phyloP scores from a whole-genome alignment of 2,113 vertebrate genomes.

The Datnioides undecimradiatus region DNA sequence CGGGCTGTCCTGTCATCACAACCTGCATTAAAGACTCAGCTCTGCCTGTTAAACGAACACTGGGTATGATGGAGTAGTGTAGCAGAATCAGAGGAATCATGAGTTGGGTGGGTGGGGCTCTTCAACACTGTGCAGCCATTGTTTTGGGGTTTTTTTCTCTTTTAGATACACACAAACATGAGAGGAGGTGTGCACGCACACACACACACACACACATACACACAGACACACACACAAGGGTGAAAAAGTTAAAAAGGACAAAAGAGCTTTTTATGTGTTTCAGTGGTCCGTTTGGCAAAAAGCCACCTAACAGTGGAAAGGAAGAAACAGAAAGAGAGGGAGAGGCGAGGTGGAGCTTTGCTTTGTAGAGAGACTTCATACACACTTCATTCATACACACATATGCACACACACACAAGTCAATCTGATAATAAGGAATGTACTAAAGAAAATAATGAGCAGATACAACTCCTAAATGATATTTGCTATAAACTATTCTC shows the following conservation, averaged over 20 bases:
- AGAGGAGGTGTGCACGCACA: slow-evolving; percentile 47
- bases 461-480: not conserved
- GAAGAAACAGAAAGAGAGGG: slow-evolving; percentile 28
- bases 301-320: slow-evolving; percentile 30
- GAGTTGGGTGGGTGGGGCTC: slow-evolving; percentile 79
- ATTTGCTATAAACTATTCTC: not conserved
- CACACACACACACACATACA: slow-evolving; percentile 58
- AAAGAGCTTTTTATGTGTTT: slow-evolving; percentile 73
- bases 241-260: slow-evolving; percentile 84
- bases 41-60: slow-evolving; percentile 21
- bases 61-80: slow-evolving; percentile 53
- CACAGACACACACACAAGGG: slow-evolving; percentile 62
- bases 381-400: slow-evolving; percentile 30
- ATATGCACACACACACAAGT: slow-evolving; percentile 1
- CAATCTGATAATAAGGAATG: slow-evolving; percentile 14
- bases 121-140: slow-evolving; percentile 86
- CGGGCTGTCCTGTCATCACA: slow-evolving; percentile 15
- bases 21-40: slow-evolving; percentile 35
- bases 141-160: slow-evolving; percentile 77
- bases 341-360: slow-evolving; percentile 25
- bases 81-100: slow-evolving; percentile 68
- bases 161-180: slow-evolving; percentile 68
- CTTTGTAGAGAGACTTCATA: slow-evolving; percentile 28
- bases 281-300: slow-evolving; percentile 52
- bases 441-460: slow-evolving; percentile 25